A percentile compares a stretch with the other conserved stretches of the same genome.
phyloP scores from a whole-genome alignment of 2,888 invertebrate species.

The Ophion costatus region DNA sequence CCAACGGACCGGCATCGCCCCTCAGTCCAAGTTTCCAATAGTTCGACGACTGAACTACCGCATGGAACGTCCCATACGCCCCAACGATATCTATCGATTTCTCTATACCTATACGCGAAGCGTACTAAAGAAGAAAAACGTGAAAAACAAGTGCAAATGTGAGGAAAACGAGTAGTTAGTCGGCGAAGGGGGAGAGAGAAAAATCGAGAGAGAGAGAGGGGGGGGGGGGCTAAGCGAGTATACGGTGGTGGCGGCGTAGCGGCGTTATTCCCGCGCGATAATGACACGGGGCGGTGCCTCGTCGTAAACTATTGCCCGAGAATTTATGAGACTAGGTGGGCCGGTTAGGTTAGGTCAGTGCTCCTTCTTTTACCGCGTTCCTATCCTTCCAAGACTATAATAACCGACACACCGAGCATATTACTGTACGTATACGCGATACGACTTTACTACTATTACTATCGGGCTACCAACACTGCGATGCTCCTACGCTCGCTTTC shows the following conservation, averaged over 20 bases:
- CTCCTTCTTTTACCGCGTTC: constrained; percentile 67
- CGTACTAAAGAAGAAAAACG: neutral
- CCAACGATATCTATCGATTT: neutral
- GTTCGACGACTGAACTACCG: too few species aligned
- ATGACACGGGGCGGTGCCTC: constrained; percentile 81
- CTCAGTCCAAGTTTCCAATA: too few species aligned
- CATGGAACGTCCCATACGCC: constrained; percentile 1
- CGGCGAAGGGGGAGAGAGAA: constrained; percentile 25
- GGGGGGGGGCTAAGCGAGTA: neutral
- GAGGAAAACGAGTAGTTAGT: constrained; percentile 50
- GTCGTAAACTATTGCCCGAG: constrained; percentile 80
- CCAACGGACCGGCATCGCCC: too few species aligned
- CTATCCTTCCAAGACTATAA: constrained; percentile 57
- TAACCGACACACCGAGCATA: constrained; percentile 43
- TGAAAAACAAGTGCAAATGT: constrained; percentile 42
- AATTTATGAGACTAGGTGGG: constrained; percentile 80
- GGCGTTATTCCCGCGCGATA: constrained; percentile 76
- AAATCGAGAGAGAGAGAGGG: constrained; percentile 10
- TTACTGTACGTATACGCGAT: neutral
- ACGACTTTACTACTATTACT: constrained; percentile 26
- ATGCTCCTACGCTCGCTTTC: constrained; percentile 60
- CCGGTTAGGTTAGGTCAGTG: constrained; percentile 71
- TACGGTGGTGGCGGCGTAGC: constrained; percentile 60
- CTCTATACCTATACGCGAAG: neutral
- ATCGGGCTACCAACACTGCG: constrained; percentile 43